phyloP scores from a whole-genome alignment of 2,888 invertebrate species.

The Cryptocheilus praepositus region DNA sequence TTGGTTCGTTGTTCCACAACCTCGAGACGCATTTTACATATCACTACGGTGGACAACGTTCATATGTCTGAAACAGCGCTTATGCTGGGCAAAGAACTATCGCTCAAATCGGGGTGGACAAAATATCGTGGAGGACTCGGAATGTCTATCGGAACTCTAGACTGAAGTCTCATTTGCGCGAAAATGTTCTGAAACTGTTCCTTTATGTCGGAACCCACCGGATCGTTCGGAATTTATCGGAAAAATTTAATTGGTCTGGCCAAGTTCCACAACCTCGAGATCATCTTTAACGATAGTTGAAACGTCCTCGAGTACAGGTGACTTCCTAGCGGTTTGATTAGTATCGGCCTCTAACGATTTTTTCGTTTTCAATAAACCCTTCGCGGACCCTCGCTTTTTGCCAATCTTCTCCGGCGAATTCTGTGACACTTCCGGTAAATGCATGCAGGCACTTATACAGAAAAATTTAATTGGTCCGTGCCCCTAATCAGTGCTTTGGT shows the following conservation, averaged over 20 bases:
- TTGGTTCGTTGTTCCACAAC: no score
- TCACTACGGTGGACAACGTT: conserved; percentile 20
- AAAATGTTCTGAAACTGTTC: conserved; percentile 59
- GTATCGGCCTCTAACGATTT: conserved; percentile 17
- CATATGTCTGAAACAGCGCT: conserved; percentile 56
- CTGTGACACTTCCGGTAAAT: background rate
- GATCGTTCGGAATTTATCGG: no score
- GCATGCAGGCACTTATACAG: no score
- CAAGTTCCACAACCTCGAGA: no score
- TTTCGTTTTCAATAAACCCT: conserved; percentile 4
- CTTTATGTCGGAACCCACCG: conserved; percentile 45
- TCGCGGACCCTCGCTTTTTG: conserved; percentile 13
- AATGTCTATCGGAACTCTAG: conserved; percentile 53
- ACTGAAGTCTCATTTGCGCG: conserved; percentile 55
- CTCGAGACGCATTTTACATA: no score
- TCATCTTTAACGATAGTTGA: conserved; percentile 26
- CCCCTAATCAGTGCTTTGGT: no score
- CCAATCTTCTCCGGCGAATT: conserved; percentile 15
- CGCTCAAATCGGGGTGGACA: conserved; percentile 63
- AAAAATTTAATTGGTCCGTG: no score
- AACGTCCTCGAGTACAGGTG: background rate
- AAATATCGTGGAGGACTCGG: conserved; percentile 61
- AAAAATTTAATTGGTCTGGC: no score
- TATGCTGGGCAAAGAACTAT: conserved; percentile 61
- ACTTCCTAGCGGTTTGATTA: conserved; percentile 20